These are phyloP conservation scores for Passer domesticus DNA, from an alignment of 2,113 vertebrate species.

Conservation along the genomic window DNA sequence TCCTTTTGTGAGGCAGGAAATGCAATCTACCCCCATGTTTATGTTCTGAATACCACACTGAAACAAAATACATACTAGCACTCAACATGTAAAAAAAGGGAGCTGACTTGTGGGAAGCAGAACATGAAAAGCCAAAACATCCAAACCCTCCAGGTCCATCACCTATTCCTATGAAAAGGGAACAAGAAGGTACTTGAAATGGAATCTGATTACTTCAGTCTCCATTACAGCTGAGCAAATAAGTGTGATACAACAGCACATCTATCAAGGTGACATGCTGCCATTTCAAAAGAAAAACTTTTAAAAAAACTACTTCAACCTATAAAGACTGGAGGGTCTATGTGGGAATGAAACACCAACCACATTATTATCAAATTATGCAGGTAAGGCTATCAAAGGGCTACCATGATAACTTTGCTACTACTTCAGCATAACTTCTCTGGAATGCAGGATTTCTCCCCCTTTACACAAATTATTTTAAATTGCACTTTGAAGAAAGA, in stretches of 20 bases:
- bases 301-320: neutral
- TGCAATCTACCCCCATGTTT: neutral
- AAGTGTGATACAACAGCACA: neutral
- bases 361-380: neutral
- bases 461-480: neutral
- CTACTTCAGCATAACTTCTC: neutral
- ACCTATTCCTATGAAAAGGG: neutral
- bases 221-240: neutral
- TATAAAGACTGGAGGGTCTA: neutral
- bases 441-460: neutral
- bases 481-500: neutral
- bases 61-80: neutral
- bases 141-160: neutral
- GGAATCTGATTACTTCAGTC: neutral
- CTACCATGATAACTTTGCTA: neutral
- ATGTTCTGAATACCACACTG: neutral
- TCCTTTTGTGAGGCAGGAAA: neutral
- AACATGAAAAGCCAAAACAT: neutral
- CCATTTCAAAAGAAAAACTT: neutral
- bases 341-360: neutral
- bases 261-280: neutral
- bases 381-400: neutral
- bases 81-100: neutral
- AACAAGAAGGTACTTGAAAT: constrained; percentile 40
- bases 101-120: neutral